Evolutionary conservation across 2,113 vertebrate species (phyloP), one percentile per base, ranked within the genome.

Genomic region (Zosterops japonicus): DNA sequence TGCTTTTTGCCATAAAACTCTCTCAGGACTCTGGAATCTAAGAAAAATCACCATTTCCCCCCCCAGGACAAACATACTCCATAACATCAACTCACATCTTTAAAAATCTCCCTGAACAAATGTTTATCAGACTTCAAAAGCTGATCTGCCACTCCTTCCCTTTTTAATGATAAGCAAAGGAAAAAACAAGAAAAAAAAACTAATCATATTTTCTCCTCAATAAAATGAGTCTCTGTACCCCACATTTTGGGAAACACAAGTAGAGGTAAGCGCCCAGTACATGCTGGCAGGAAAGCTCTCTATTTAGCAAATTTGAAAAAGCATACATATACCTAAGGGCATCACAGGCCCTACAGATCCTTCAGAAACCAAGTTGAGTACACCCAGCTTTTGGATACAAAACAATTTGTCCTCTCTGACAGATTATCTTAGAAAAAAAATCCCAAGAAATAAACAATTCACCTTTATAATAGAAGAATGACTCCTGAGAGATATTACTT

Each of bases 341-440:
- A 16, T 4, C 3, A 2, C 11, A 87, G 61, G 19, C 25, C 10
- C 31, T 49, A 53, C 0, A 2, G 8, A 52, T 16, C n/a, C 12
- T 65, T 86, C 23, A 76, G 61, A 31, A 72, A 60, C 12, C 10
- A 52, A 52, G 10, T 0, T 5, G 3, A 75, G 8, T 53, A 8
- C 4, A 61, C 9, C 23, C 15, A 3, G 35, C 18, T 86, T 74
- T 29, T 16, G 8, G 20, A 53, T 4, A 60, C 28, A 39, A 39
- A 39, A 39, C 39, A 39, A 39, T 39, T 12, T 39, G 39, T 39
- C 31, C 9, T 64, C 28, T 53, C 22, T 4, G 6, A 52, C 19
- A 84, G 15, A 47, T 8, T 15, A 63, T 16, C 5, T 41, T 21
- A 27, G 16, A 6, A 18, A 20, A 57, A 42, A 46, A 28, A 35